Evolutionary conservation across 2,797 vertebrate genomes (phyloP).

Genomic region (Cryptoprocta ferox): DNA sequence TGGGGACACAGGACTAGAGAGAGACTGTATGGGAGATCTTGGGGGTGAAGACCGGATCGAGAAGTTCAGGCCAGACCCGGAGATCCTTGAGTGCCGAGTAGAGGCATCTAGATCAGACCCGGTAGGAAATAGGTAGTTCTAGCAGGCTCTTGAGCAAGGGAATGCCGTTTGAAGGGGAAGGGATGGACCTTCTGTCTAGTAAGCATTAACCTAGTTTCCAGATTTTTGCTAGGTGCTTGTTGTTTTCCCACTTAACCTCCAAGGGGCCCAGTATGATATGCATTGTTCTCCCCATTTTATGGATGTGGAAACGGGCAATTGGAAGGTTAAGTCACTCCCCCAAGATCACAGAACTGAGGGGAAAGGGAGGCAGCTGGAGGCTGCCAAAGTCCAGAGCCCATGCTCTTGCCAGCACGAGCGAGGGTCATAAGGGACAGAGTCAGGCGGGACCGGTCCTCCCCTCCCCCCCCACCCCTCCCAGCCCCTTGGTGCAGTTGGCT

Average conservation of each 20-base stretch:
- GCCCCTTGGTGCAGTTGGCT: not conserved
- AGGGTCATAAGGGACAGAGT: not conserved
- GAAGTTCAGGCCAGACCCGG: not conserved
- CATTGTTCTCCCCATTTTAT: not conserved
- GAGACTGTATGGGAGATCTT: not conserved
- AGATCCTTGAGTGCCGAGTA: not conserved
- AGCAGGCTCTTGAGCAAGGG: not conserved
- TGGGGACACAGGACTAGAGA: not conserved
- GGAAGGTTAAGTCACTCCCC: not conserved
- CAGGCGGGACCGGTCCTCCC: not conserved
- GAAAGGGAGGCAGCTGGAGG: not conserved
- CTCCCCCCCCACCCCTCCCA: fast-evolving
- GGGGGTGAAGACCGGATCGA: not conserved
- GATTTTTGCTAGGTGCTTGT: not conserved
- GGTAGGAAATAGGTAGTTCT: not conserved
- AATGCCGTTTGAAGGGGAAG: not conserved
- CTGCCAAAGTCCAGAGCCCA: not conserved
- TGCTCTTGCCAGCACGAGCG: not conserved
- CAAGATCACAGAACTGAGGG: not conserved
- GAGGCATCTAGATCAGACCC: not conserved
- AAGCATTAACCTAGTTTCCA: not conserved
- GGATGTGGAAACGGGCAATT: not conserved
- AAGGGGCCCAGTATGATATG: not conserved
- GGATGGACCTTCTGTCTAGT: not conserved
- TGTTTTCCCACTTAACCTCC: not conserved